Evolutionary conservation across 2,113 vertebrate species (phyloP).

Genomic region (Ursus arctos): DNA sequence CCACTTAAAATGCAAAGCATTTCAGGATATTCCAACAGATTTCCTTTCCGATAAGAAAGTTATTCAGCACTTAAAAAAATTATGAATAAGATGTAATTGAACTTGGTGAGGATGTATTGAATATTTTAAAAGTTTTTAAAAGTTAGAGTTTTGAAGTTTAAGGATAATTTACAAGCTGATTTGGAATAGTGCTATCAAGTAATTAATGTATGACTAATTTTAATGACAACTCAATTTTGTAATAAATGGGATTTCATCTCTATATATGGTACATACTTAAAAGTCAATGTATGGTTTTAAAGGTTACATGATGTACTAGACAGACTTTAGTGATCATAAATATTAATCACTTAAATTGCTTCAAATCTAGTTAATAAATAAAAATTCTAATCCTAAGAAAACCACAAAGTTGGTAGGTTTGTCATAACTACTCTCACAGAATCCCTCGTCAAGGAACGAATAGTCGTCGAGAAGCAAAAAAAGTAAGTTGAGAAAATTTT

Average conservation of each 20-base stretch:
- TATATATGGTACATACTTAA: neutral
- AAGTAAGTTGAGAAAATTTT: neutral
- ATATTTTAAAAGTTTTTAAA: neutral
- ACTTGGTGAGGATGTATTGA: neutral
- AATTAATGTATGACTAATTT: constrained; percentile 51
- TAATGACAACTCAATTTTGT: constrained; percentile 48
- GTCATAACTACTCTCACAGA: neutral
- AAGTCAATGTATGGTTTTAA: constrained; percentile 50
- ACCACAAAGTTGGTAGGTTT: neutral
- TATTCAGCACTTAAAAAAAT: constrained; percentile 1
- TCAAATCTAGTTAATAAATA: constrained; percentile 48
- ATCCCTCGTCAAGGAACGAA: neutral
- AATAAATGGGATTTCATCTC: constrained; percentile 43
- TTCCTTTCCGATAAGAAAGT: neutral
- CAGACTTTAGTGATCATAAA: constrained; percentile 20
- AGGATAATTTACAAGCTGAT: constrained; percentile 53
- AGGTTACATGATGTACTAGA: neutral
- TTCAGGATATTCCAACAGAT: constrained; percentile 26
- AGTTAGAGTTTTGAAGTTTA: constrained; percentile 41
- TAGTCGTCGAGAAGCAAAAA: neutral
- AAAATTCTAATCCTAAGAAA: constrained; percentile 31
- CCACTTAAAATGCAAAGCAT: constrained; percentile 32
- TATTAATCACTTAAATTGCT: constrained; percentile 53
- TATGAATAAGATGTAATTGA: constrained; percentile 5
- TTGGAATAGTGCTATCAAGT: neutral